phyloP scores from a whole-genome alignment of 1,140 invertebrate species.

The Luehdorfia chinensis region DNA sequence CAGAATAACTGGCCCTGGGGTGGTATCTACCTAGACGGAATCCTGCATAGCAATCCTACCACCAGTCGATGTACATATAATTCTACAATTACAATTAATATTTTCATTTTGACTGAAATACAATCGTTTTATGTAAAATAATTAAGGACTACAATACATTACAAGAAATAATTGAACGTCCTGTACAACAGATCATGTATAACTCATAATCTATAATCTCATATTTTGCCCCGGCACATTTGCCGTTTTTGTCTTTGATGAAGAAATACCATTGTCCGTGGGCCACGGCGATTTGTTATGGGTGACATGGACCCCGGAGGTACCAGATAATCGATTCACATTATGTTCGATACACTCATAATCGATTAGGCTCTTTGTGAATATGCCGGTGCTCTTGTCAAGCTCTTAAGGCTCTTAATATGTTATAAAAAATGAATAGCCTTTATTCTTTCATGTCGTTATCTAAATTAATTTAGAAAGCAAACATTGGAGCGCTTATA shows the following conservation, averaged over 20 bases:
- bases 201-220: constrained; percentile 43
- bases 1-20: too few relatives aligned
- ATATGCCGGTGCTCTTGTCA: constrained; percentile 38
- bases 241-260: constrained; percentile 59
- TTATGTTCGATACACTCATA: constrained; percentile 49
- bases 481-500: neutral
- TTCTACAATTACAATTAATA: too few relatives aligned
- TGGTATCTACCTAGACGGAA: too few relatives aligned
- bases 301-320: constrained; percentile 38
- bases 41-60: too few relatives aligned
- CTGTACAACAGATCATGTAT: constrained; percentile 31
- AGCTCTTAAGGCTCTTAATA: neutral
- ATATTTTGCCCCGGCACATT: constrained; percentile 44
- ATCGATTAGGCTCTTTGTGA: constrained; percentile 49
- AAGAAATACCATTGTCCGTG: constrained; percentile 56
- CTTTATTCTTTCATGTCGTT: neutral
- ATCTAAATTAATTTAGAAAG: neutral
- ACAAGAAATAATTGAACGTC: constrained; percentile 26
- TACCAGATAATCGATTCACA: constrained; percentile 48
- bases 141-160: too few relatives aligned
- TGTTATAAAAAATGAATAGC: neutral
- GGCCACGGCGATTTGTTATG: constrained; percentile 37
- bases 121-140: too few relatives aligned
- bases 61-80: too few relatives aligned
- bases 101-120: too few relatives aligned